phyloP scores from a whole-genome alignment of 2,888 invertebrate genomes.

The Ceramica pisi region DNA sequence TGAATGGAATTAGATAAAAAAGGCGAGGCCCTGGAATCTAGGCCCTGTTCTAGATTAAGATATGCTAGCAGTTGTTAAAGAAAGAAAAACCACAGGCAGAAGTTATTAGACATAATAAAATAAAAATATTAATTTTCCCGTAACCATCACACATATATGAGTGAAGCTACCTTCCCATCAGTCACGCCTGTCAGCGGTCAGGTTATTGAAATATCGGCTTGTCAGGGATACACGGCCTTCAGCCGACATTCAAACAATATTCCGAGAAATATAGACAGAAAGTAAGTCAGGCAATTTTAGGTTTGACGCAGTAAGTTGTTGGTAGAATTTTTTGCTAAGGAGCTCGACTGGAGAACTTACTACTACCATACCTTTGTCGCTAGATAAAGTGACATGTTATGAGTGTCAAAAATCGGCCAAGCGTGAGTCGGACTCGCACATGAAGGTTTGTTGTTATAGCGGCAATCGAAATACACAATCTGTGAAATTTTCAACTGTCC shows the following conservation, averaged over 20 bases:
- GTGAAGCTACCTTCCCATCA: conserved; percentile 42
- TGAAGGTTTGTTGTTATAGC: no score
- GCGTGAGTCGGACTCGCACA: no score
- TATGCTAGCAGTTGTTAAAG: no score
- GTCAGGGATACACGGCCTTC: conserved; percentile 30
- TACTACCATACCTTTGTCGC: not conserved
- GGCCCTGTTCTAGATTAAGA: no score
- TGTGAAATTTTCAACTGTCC: no score
- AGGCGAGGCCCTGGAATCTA: no score
- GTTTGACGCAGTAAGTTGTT: not conserved
- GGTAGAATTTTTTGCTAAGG: not conserved
- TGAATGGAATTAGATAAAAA: not conserved
- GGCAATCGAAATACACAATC: no score
- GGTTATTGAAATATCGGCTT: conserved; percentile 61
- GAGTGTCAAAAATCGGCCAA: no score
- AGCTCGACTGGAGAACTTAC: not conserved
- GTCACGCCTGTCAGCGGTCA: conserved; percentile 55
- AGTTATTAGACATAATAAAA: not conserved
- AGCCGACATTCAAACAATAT: conserved; percentile 23
- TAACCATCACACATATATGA: conserved; percentile 28
- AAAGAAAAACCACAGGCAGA: no score
- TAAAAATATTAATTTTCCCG: not conserved
- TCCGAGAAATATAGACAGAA: not conserved
- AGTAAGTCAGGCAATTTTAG: not conserved
- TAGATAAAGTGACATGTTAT: not conserved